Evolutionary conservation across 1,140 invertebrate genomes (phyloP), one percentile per base, ranked within the genome.

Genomic region (Teleogryllus occipitalis): DNA sequence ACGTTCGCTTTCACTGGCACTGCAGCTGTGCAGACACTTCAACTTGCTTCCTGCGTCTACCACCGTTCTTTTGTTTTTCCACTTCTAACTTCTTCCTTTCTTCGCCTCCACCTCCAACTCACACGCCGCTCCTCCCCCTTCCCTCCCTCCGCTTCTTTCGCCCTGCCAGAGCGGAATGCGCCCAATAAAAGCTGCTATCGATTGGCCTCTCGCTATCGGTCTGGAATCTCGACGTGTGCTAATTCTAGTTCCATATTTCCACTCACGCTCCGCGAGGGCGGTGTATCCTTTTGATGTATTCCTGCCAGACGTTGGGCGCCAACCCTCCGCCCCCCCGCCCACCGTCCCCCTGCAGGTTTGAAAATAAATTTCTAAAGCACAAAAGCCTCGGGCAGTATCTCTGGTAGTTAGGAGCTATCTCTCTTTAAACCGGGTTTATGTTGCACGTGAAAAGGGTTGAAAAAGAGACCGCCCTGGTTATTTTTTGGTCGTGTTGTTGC

Each of bases 351-450:
- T 39, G 27, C 54, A 2, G 54, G 10, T 65, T 65, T 10, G 18
- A 65, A 65, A 65, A 65, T 65, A 65, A 65, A 65, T 65, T 65
- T 65, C 54, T 65, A 10, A 65, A 65, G 54, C 54, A 65, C 54
- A 65, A 65, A 65, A 65, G 54, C 54, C 18, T 14, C 54, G 54
- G 10, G 10, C 54, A 65, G 18, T 65, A 65, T 65, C 54, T 65
- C 54, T 18, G 54, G 10, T 65, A 14, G 10, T 65, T 14, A 65
- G 18, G 18, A 18, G 54, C 54, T 65, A 65, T 65, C 54, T 65
- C 54, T 65, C 54, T 65, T 65, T 14, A 65, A 65, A 65, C 10
- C 18, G 54, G 54, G 54, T 65, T 65, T 65, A 65, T 65, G 54
- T 65, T 65, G 10, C 54, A 65, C 54, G 54, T 65, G 54, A 18